Evolutionary conservation across 2,113 vertebrate species (phyloP), one percentile per base, ranked within the genome.

Genomic region (Atherinomorus stipes): DNA sequence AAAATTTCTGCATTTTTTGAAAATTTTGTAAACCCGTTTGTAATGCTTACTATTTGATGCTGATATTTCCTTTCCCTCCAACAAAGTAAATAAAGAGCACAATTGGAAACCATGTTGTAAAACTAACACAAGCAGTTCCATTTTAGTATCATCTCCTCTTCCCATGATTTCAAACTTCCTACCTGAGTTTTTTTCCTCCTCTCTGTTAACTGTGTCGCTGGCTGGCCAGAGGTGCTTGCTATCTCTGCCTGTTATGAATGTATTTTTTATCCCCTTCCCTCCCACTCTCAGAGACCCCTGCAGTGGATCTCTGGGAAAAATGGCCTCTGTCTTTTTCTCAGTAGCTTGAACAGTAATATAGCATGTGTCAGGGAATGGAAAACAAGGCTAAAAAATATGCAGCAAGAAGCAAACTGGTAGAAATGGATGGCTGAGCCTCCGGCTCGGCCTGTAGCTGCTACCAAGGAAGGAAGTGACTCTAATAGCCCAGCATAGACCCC

Each of bases 371-470:
- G 87, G 87, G 88, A 89, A 90, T 85, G 88, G 90, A 92, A 90
- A 91, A 93, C 90, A 92, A 92, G 92, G 86, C 84, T 78, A 87
- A 92, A 90, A 90, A 91, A 93, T 89, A 91, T 92, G 91, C 91
- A 92, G 91, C 80, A 78, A 86, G 85, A 90, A 90, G 91, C 89
- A 92, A 93, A 93, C 90, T 88, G 90, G 85, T 92, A 81, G 76
- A 68, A 92, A 93, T 92, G 92, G 88, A 93, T 92, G 89, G 74
- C 86, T 89, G 84, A 74, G 86, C 92, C 90, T 13, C 25, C 71
- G 92, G 92, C 84, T 16, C 22, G 63, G 76, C 92, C 84, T 3
- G 0, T 83, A 85, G 91, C 91, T 61, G 70, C 70, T 81, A 76
- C 78, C 68, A 84, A 84, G 87, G 90, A 93, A 92, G 86, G 85